Base-by-base conservation (phyloP, 2,888 invertebrate genomes). In the Caenorhabditis parvicauda region DNA sequence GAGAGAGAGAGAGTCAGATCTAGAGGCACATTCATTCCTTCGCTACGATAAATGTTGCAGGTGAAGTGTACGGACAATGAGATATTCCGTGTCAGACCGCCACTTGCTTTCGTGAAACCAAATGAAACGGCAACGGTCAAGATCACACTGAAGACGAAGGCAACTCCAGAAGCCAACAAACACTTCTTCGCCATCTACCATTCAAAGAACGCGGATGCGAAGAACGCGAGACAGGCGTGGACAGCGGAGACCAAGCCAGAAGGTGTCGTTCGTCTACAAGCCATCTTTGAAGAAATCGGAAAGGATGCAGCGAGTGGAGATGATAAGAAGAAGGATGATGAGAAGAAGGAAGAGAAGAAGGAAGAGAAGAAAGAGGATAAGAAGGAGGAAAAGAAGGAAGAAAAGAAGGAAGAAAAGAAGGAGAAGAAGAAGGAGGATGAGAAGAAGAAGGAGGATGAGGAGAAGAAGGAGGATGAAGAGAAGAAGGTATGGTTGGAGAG, bases 171-270 rank as follows among this genome's bases (percentile, higher is more conserved):
- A 21, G 41, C 46, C 25, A 28, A 44, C 12, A 37, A 54, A 19
- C 75, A 75, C 60, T 74, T 72, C 57, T 70, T 75, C 51, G 71
- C 71, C 55, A 67, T 75, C 53, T 75, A 74, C 56, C 73, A 74
- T 52, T 43, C 65, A 24, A 46, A 57, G n/a, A 54, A 51, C 22
- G 21, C 41, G 21, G 67, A 61, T 9, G 42, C 37, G 41, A 61
- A 59, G 28, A 56, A 57, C 17, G 56, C 67, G 17, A 55, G 70
- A 43, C 32, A 60, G 46, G 41, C 65, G 17, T 75, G 74, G 74
- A 48, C 44, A 0, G 27, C 64, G 7, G 62, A 58, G 1, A 42
- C 71, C 25, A 70, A 70, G 45, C 65, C 74, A 5, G 74, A 72
- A 25, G 75, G 73, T 19, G 70, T 74, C 25, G 53, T 57, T 17